Percentiles rank a stretch among this genome's conserved stretches.
Conservation (phyloP, 2,113 vertebrate genomes). For the Vombatus ursinus region DNA sequence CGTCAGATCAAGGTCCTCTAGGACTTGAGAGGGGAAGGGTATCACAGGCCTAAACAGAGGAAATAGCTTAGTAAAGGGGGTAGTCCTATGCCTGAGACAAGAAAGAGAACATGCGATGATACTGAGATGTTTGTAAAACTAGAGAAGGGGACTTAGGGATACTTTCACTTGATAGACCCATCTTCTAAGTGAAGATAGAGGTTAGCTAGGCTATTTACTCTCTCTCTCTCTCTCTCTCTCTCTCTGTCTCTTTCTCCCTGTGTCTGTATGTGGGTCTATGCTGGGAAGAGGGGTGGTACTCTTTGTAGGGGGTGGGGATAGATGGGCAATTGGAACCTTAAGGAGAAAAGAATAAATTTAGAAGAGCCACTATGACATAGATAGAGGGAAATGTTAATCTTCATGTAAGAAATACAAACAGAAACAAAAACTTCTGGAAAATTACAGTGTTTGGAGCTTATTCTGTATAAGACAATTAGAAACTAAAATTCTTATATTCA, state of each 20-base stretch:
- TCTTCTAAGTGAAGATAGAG: not conserved
- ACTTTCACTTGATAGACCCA: not conserved
- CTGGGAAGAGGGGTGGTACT: not conserved
- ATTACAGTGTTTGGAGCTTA: not conserved
- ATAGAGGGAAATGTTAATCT: not conserved
- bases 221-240: too few species aligned
- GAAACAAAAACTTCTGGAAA: not conserved
- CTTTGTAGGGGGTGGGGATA: too few species aligned
- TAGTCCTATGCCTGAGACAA: not conserved
- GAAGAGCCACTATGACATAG: not conserved
- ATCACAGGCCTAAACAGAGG: not conserved
- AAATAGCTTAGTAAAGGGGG: not conserved
- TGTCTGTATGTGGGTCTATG: not conserved
- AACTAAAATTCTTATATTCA: not conserved
- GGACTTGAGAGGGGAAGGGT: not conserved
- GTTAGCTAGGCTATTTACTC: not conserved
- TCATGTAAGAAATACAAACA: not conserved
- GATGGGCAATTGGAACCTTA: not conserved
- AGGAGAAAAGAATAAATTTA: not conserved
- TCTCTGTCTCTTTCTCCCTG: too few species aligned
- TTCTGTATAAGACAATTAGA: not conserved
- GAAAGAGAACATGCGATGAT: not conserved
- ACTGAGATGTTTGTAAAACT: not conserved
- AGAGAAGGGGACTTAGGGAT: not conserved
- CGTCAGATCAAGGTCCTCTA: not conserved